These are phyloP conservation scores for Acronicta aceris DNA, from an alignment of 2,888 invertebrate species.

Conservation along the genomic window DNA sequence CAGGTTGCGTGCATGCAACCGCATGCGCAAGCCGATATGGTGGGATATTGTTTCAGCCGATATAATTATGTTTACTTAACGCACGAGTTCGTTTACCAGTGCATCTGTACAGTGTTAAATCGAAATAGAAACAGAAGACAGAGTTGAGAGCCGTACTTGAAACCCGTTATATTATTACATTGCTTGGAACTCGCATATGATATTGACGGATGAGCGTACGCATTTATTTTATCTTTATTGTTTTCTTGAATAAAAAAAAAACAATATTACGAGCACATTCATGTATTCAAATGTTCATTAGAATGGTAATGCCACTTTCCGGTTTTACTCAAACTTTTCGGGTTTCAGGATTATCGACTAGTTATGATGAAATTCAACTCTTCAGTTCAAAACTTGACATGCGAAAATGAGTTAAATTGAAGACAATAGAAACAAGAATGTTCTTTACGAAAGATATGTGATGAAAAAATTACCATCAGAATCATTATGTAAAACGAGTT, in stretches of 20 bases:
- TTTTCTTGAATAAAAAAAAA: constrained; percentile 5
- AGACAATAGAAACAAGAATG: not conserved
- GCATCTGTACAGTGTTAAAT: constrained; percentile 66
- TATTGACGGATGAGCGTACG: constrained; percentile 2
- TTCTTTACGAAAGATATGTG: not conserved
- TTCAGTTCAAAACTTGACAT: no score
- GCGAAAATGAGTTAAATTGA: no score
- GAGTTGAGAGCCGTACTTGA: constrained; percentile 50
- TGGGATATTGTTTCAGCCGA: constrained; percentile 71
- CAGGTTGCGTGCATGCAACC: constrained; percentile 64
- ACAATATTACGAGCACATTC: not conserved
- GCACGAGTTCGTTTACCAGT: constrained; percentile 65
- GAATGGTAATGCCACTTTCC: not conserved
- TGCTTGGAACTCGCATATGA: constrained; percentile 22
- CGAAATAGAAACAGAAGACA: constrained; percentile 59
- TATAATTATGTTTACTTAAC: constrained; percentile 58
- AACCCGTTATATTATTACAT: constrained; percentile 24
- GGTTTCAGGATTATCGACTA: no score
- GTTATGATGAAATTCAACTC: no score
- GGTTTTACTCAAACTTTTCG: not conserved
- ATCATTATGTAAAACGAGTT: constrained; percentile 6
- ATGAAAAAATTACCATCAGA: constrained; percentile 8
- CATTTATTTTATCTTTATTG: not conserved
- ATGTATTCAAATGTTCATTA: not conserved
- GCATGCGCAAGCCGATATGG: constrained; percentile 60